Evolutionary conservation across 2,888 invertebrate genomes (phyloP), one percentile per base, ranked within the genome.

Genomic region (Herminia tarsipennalis): DNA sequence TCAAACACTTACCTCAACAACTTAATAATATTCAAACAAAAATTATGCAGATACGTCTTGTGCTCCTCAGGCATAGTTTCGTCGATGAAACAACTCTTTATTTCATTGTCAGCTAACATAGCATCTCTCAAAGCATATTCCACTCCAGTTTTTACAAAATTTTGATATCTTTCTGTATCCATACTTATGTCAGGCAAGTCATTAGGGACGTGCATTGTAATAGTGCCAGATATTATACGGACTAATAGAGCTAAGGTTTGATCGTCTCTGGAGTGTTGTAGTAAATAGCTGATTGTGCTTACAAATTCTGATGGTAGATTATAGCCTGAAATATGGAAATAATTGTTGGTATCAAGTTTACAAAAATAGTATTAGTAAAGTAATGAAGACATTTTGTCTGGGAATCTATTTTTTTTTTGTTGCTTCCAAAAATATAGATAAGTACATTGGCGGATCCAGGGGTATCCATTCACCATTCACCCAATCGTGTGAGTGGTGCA

Each of bases 201-300:
- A 5, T 62, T 76, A 0, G 92, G 88, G 0, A 80, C 77, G 52
- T 92, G 88, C 86, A 91, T 87, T 0, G 76, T 72, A n/a, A 88
- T 81, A 2, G 94, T 94, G n/a, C 93, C 93, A 0, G 93, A 92
- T 36, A 95, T 86, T 10, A 95, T 92, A 6, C 93, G 89, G 0
- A 95, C 92, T 9, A 95, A 68, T 0, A 94, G 84, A 0, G 93
- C 94, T 18, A 95, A 75, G 4, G 94, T 94, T 4, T 92, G 89
- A 34, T 92, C 90, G 12, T 88, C 91, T 34, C 92, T 86, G 0
- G 94, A 93, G 64, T 94, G 93, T 70, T 93, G 92, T 1, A 95
- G 83, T 6, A 95, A 76, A 65, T 89, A 93, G 40, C 93, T 92
- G 3, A 93, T 90, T 0, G 94, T 93, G 62, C 92, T 92, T 1